Conservation (phyloP, 2,888 invertebrate species). For the Zonitis immaculata region DNA sequence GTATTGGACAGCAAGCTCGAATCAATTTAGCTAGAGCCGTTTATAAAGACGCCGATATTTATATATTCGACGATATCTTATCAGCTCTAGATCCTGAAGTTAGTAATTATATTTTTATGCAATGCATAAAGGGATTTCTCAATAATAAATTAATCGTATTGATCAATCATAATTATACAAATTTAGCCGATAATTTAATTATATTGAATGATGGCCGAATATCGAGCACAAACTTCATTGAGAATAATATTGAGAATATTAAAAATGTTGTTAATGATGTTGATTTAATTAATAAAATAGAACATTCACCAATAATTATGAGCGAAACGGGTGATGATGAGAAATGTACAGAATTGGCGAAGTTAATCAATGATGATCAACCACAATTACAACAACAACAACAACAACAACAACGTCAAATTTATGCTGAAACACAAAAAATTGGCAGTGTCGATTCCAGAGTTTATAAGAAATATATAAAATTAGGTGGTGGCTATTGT, state of each 20-base stretch:
- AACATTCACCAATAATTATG: too few relatives aligned
- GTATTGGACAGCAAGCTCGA: conserved; percentile 76
- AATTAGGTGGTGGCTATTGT: conserved; percentile 22
- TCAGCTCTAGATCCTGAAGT: conserved; percentile 72
- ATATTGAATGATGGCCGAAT: conserved; percentile 39
- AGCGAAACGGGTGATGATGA: not conserved
- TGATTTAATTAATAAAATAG: too few relatives aligned
- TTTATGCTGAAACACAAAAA: conserved; percentile 15
- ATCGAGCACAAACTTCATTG: too few relatives aligned
- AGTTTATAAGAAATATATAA: conserved; percentile 23
- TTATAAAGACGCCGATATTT: conserved; percentile 68
- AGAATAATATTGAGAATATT: conserved; percentile 54
- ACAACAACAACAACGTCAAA: conserved; percentile 8
- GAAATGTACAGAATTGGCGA: conserved; percentile 6
- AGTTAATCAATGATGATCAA: conserved; percentile 8
- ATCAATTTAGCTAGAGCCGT: conserved; percentile 69
- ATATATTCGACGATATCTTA: conserved; percentile 71
- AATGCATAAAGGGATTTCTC: conserved; percentile 58
- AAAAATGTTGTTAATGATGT: conserved; percentile 27
- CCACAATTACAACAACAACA: not conserved
- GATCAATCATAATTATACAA: conserved; percentile 37
- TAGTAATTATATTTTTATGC: conserved; percentile 62
- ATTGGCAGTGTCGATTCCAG: conserved; percentile 16
- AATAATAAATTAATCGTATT: conserved; percentile 55
- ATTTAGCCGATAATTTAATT: conserved; percentile 53